These are phyloP conservation scores for Sinopyrophorus schimmeli DNA, from an alignment of 2,888 invertebrate species.

Conservation along the genomic window DNA sequence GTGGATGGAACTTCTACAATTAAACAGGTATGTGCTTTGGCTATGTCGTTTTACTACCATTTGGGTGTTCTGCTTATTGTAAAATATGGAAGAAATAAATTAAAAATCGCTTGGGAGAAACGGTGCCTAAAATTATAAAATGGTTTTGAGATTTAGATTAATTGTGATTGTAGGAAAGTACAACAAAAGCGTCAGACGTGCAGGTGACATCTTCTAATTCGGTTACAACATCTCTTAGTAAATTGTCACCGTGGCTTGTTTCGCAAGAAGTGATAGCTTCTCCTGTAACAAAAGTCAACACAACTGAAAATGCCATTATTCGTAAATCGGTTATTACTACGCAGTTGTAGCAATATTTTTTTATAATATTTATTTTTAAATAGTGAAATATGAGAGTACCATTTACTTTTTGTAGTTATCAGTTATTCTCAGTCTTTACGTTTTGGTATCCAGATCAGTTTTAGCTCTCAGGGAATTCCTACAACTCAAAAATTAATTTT, in stretches of 20 bases:
- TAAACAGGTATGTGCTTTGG: conserved; percentile 36
- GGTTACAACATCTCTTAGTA: conserved; percentile 64
- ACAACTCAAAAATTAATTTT: no score
- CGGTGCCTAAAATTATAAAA: no score
- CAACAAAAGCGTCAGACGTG: no score
- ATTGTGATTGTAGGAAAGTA: no score
- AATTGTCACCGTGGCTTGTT: conserved; percentile 82
- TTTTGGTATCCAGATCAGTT: no score
- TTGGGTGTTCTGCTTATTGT: no score
- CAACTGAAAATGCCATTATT: conserved; percentile 68
- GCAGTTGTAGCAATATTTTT: conserved; percentile 62
- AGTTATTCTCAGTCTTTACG: neutral
- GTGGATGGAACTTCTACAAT: conserved; percentile 26
- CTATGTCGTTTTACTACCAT: no score
- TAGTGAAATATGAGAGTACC: neutral
- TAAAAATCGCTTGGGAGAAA: no score
- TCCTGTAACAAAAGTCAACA: conserved; percentile 62
- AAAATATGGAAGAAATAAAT: no score
- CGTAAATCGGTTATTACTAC: conserved; percentile 88
- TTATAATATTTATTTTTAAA: neutral
- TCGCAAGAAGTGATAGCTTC: conserved; percentile 70
- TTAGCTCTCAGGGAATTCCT: no score
- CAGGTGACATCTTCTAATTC: conserved; percentile 48
- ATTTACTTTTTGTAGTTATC: neutral
- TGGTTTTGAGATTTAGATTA: no score